phyloP scores from a whole-genome alignment of 2,888 invertebrate species.

The Callyntrura sp. region DNA sequence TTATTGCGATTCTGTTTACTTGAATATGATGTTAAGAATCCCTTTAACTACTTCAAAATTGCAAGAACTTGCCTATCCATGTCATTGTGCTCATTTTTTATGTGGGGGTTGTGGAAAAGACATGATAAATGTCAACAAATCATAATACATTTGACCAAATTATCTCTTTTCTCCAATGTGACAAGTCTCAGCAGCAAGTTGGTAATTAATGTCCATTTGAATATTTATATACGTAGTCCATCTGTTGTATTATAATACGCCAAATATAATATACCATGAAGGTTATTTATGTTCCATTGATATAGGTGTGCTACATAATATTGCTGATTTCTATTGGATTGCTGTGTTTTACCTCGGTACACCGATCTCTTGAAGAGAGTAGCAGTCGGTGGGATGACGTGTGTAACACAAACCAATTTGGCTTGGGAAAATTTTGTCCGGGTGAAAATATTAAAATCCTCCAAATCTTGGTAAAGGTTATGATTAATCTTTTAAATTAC shows the following conservation, averaged over 20 bases:
- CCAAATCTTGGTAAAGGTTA: neutral
- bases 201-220: no score
- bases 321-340: constrained; percentile 2
- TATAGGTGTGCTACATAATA: neutral
- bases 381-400: neutral
- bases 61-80: constrained; percentile 30
- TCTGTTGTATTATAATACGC: no score
- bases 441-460: neutral
- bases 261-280: neutral
- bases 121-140: neutral
- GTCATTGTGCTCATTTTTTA: constrained; percentile 24
- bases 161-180: constrained; percentile 25
- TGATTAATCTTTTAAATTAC: neutral
- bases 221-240: no score
- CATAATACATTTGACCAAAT: neutral
- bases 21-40: constrained; percentile 34
- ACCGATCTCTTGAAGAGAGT: constrained; percentile 11
- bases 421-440: neutral
- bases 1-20: constrained; percentile 22
- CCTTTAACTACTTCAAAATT: constrained; percentile 51
- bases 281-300: neutral
- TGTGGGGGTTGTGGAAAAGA: constrained; percentile 50
- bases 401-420: neutral
- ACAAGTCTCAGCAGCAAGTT: constrained; percentile 8
- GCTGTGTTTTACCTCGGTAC: constrained; percentile 14